Base-by-base conservation (phyloP, 2,113 vertebrate species). In the Brachypteracias leptosomus region DNA sequence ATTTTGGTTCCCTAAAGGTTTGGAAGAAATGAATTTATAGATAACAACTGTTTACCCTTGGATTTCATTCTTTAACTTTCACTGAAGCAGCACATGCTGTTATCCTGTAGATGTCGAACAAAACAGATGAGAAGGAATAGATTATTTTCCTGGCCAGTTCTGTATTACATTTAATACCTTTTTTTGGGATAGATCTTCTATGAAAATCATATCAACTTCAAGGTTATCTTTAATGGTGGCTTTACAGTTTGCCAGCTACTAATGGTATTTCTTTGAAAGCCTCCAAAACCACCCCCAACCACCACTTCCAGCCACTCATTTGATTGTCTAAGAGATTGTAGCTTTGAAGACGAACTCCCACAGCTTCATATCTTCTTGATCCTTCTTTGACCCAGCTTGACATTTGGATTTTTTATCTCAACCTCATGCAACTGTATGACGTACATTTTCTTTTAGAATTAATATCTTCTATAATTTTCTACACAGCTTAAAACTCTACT, bases 21-120 rank as follows among this genome's bases (percentile, higher is more conserved):
- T 91, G 93, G 87, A 76, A 95, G 92, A 97, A 97, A 97, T 92
- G 79, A 93, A 65, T 97, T 97, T 97, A 91, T 88, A 97, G 97
- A 78, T 96, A 97, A 89, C 87, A 89, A 90, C 68, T 89, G 79
- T 88, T 93, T 96, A 96, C 91, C 95, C 93, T 93, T 44, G 44
- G 92, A 96, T 82, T 94, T 89, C 58, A 90, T 91, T 84, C 78
- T 92, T 94, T 91, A 95, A 95, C 89, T 95, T 95, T 89, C 62
- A 95, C 62, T 33, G 49, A 95, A 47, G 76, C 71, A 92, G 77
- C 15, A 25, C 52, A 54, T 61, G 58, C 29, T 73, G 68, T 77
- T 93, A 89, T 78, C 62, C 89, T 77, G 52, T 63, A 89, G 66
- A 31, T 7, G 7, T 36, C 90, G 88, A 80, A 9, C 1, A 11